Evolutionary conservation across 2,113 vertebrate species (phyloP).

Genomic region (Etheostoma spectabile): DNA sequence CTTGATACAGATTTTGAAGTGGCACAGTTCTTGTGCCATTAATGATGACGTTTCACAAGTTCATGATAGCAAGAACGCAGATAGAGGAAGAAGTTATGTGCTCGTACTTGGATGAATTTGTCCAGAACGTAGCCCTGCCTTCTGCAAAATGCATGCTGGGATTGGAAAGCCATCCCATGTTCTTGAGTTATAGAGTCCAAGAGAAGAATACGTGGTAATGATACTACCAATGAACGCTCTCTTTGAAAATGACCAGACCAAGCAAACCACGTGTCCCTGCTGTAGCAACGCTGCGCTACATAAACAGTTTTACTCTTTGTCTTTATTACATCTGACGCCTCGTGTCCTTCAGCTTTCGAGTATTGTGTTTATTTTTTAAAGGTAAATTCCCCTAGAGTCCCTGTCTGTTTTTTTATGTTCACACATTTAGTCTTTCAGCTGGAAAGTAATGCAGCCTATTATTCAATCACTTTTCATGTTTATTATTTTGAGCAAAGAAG

Average conservation of each 20-base stretch:
- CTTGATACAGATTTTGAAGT: not conserved
- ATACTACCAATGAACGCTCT: not conserved
- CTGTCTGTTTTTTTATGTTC: conserved; percentile 8
- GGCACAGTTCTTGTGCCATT: not conserved
- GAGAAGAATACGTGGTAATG: not conserved
- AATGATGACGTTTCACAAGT: not conserved
- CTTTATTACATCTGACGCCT: not conserved
- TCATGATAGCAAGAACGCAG: not conserved
- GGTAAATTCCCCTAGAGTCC: not conserved
- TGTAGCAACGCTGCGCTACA: not conserved
- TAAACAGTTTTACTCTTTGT: not conserved
- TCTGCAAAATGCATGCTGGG: not conserved
- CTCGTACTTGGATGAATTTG: not conserved
- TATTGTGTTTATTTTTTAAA: conserved; percentile 6
- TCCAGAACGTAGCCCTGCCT: not conserved
- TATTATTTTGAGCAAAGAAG: conserved; percentile 10
- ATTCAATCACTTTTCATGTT: conserved; percentile 45
- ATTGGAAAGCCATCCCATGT: not conserved
- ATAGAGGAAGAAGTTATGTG: not conserved
- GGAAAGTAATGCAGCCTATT: conserved; percentile 26
- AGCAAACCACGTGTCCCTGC: not conserved
- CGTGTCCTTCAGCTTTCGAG: not conserved
- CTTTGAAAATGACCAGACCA: not conserved
- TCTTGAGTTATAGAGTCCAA: too few relatives aligned
- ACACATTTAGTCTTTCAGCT: conserved; percentile 19